Evolutionary conservation across 2,888 invertebrate genomes (phyloP), one percentile per base, ranked within the genome.

Genomic region (Volucella zonaria): DNA sequence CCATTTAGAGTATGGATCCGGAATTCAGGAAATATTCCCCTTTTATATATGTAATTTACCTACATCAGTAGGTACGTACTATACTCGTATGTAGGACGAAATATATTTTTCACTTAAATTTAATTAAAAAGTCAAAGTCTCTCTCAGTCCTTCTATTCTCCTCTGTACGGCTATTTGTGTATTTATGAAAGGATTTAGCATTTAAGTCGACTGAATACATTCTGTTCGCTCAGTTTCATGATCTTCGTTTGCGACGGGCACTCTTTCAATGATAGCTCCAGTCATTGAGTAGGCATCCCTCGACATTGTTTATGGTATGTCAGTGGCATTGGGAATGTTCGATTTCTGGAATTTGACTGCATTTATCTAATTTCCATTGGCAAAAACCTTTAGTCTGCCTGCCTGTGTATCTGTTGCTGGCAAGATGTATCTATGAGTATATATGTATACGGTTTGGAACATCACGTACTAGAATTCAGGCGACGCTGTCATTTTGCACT

Each of bases 101-200:
- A 51, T 23, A 43, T 10, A 23, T 43, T 70, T 75, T 54, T 31
- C 42, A 70, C 45, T 73, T 68, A 64, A 74, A 82, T 74, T 82
- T 78, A 68, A 82, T 74, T 82, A 78, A 74, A 78, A 74, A 62
- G 18, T 15, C 23, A 23, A 23, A 14, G 49, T 40, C 14, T 43
- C 2, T 9, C 18, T 40, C 47, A 52, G 51, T 10, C 38, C 4
- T 23, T 23, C 23, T 23, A 4, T 23, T 1, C 23, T 23, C 23
- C 23, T 23, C 4, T 23, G 23, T 23, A 4, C 23, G 23, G 23
- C 23, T 23, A 23, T 23, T 23, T 23, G 3, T 31, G 0, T 31
- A 31, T 31, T 31, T 6, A 31, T 31, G 31, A 6, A 31, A 31
- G 4, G 6, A 31, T 6, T 31, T 6, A 31, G 31, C 31, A 23